Evolutionary conservation across 2,113 vertebrate genomes (phyloP).

Genomic region (Cettia cetti): DNA sequence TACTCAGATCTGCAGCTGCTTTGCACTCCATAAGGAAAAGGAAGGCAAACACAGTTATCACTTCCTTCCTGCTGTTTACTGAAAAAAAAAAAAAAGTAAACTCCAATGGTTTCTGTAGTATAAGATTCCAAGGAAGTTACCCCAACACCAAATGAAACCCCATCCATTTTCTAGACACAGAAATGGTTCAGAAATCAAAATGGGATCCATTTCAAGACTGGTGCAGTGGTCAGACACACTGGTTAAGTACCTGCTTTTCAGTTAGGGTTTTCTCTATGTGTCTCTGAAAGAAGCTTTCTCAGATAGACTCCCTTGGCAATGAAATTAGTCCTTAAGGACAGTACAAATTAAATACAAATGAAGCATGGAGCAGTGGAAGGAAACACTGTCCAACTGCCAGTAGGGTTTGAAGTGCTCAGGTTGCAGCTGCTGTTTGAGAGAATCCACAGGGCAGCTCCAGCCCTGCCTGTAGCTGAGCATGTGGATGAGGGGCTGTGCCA

Average conservation of each 20-base stretch:
- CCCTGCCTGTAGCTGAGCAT: background rate
- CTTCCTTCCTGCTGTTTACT: background rate
- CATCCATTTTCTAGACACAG: background rate
- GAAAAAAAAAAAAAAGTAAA: background rate
- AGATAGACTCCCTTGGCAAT: background rate
- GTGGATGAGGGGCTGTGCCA: background rate
- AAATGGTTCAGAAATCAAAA: background rate
- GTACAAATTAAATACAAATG: background rate
- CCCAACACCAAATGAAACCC: background rate
- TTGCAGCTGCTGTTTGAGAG: background rate
- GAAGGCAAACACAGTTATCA: background rate
- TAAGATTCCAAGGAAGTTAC: background rate
- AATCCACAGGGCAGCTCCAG: background rate
- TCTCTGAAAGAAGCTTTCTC: background rate
- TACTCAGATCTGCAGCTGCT: background rate
- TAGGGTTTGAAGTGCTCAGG: background rate
- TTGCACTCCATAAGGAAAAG: background rate
- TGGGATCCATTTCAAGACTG: background rate
- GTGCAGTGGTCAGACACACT: background rate
- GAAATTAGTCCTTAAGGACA: background rate
- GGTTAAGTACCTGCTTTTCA: background rate
- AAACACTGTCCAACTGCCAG: rapidly evolving
- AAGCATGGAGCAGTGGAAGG: background rate
- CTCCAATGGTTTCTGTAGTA: background rate
- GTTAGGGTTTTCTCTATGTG: rapidly evolving